Base-by-base conservation (phyloP, 2,113 vertebrate genomes). In the Microtus richardsoni region DNA sequence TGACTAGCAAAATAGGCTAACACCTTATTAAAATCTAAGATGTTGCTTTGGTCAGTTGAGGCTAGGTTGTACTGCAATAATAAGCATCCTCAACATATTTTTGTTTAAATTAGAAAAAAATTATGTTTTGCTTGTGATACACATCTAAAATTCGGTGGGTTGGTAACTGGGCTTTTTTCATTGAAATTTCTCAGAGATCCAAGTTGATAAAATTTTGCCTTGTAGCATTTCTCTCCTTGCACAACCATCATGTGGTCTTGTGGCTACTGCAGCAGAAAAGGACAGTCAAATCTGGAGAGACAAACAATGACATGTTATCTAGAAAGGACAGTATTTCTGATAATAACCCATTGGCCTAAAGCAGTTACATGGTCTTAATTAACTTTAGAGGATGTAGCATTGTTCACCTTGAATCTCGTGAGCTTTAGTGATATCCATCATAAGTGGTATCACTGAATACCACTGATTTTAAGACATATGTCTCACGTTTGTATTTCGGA, bases 81-180 rank as follows among this genome's bases (percentile, higher is more conserved):
- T 16, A 78, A 89, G 44, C 26, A 88, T 60, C 58, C 16, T 19
- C 10, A 85, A 22, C 28, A 22, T 36, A 9, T 93, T 7, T 73
- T 92, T 92, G 60, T 68, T 75, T 95, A 77, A 94, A 94, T 60
- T 30, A 95, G 44, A 33, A 49, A 52, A 62, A 66, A n/a, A 30
- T 66, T 77, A 24, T 41, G 54, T 91, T 80, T 47, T 74, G 4
- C 41, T 44, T 24, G 60, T 4, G 41, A 10, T 52, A 41, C 9
- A 33, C 70, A 52, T 73, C 21, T 28, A 62, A n/a, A 93, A 89
- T 92, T 41, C 19, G 13, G n/a, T 88, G 33, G 28, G 26, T 75
- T 58, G n/a, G 3, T 19, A 70, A 39, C 9, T 33, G 7, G 5
- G 52, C 47, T 89, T 88, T 52, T 88, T 68, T 90, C 5, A 66